Percentiles rank a stretch among this genome's conserved stretches.
Evolutionary conservation across 2,113 vertebrate genomes (phyloP).

Genomic region (Sander lucioperca): DNA sequence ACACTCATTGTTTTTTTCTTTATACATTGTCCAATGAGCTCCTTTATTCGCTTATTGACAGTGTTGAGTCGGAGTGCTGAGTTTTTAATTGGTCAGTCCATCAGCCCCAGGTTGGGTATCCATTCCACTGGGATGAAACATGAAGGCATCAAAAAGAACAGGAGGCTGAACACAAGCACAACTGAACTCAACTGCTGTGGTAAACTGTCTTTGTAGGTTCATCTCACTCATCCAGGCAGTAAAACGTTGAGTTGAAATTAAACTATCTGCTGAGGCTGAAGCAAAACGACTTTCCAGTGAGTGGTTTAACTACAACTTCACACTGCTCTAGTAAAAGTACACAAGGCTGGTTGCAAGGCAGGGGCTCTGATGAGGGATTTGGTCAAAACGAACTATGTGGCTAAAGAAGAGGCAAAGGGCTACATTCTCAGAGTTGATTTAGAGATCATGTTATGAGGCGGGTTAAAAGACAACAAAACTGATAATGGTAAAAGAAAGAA

Average conservation of each 20-base stretch:
- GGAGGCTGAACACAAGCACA: conserved; percentile 70
- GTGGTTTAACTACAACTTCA: conserved; percentile 26
- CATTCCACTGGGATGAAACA: conserved; percentile 82
- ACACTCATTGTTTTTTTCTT: conserved; percentile 31
- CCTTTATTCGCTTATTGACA: conserved; percentile 58
- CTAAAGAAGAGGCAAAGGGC: conserved; percentile 10
- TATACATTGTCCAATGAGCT: conserved; percentile 75
- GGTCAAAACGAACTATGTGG: neutral
- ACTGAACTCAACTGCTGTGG: conserved; percentile 55
- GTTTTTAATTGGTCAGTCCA: conserved; percentile 61
- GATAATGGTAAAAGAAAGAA: conserved; percentile 13
- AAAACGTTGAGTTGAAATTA: conserved; percentile 4
- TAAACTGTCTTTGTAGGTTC: neutral
- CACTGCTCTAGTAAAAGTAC: neutral
- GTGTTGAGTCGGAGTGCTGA: conserved; percentile 45
- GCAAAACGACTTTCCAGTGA: conserved; percentile 6
- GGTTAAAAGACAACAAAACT: conserved; percentile 5
- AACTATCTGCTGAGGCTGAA: conserved; percentile 13
- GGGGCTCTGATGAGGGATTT: conserved; percentile 19
- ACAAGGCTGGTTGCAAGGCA: neutral
- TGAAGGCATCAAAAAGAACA: conserved; percentile 79
- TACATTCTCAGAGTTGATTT: conserved; percentile 7
- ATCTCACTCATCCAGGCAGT: conserved; percentile 6
- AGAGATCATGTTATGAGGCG: neutral
- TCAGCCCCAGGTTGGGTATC: conserved; percentile 85